These are phyloP conservation scores for Gerris lacustris DNA, from an alignment of 2,888 invertebrate genomes.

Conservation along the genomic window DNA sequence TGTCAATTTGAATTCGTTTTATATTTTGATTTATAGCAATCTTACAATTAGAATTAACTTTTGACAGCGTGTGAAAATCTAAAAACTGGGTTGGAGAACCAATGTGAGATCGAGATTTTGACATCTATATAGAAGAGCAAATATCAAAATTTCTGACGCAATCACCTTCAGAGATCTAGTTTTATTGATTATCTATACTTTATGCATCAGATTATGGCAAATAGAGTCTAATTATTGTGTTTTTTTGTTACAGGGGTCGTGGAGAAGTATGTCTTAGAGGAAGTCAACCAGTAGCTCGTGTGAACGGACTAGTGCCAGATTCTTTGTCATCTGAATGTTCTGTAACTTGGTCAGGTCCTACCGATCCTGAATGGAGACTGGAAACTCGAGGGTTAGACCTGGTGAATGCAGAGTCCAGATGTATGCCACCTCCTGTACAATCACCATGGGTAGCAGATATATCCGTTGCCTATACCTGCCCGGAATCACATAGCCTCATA, in stretches of 20 bases:
- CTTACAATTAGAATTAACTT: too few relatives aligned
- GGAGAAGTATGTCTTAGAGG: conserved; percentile 59
- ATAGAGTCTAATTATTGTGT: too few relatives aligned
- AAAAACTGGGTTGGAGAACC: too few relatives aligned
- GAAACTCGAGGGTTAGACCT: conserved; percentile 68
- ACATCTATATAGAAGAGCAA: too few relatives aligned
- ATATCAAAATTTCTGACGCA: too few relatives aligned
- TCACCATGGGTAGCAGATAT: conserved; percentile 72
- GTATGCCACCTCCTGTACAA: conserved; percentile 50
- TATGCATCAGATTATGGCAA: too few relatives aligned
- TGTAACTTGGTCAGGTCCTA: conserved; percentile 64
- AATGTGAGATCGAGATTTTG: too few relatives aligned
- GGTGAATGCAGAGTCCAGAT: conserved; percentile 65
- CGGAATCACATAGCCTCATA: conserved; percentile 25
- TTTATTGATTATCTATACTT: too few relatives aligned
- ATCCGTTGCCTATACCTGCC: conserved; percentile 40
- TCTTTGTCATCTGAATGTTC: conserved; percentile 48
- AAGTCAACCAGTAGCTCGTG: conserved; percentile 66
- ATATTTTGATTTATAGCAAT: too few relatives aligned
- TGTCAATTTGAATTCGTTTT: too few relatives aligned
- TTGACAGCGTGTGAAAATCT: too few relatives aligned
- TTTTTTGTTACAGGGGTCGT: not conserved
- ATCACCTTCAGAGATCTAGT: too few relatives aligned
- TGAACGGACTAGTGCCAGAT: conserved; percentile 36
- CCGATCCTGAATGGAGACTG: conserved; percentile 61